Conservation (phyloP, 2,113 vertebrate genomes). For the Columba livia region DNA sequence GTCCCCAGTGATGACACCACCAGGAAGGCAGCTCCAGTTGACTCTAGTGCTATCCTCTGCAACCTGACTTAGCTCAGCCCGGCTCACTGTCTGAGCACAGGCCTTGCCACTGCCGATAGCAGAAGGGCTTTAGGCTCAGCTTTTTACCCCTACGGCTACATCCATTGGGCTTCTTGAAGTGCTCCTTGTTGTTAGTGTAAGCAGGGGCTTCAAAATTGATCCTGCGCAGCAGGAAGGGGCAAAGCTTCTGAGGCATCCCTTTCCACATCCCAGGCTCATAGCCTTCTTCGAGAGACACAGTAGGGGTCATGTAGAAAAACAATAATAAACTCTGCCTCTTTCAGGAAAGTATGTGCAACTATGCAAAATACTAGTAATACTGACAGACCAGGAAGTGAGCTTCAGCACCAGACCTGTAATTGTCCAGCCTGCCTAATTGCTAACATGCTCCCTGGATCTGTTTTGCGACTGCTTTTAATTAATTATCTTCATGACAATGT, state of each 20-base stretch:
- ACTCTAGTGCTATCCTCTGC: neutral
- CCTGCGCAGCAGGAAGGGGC: neutral
- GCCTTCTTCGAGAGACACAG: neutral
- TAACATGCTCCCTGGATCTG: neutral
- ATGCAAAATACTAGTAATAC: neutral
- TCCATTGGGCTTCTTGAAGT: neutral
- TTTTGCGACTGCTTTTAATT: slow-evolving; percentile 14
- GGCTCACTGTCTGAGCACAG: rapidly evolving
- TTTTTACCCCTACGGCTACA: neutral
- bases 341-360: neutral
- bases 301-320: neutral
- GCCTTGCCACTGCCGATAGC: neutral
- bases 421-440: neutral
- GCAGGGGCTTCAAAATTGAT: neutral
- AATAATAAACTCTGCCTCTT: neutral
- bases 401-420: neutral
- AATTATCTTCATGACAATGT: neutral
- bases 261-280: neutral
- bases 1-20: rapidly evolving
- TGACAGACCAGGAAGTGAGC: slow-evolving; percentile 3
- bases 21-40: neutral
- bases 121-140: neutral
- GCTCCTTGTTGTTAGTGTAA: neutral
- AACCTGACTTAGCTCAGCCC: neutral
- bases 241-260: neutral